Evolutionary conservation across 2,888 invertebrate species (phyloP).

Genomic region (Stegophylla sp.): DNA sequence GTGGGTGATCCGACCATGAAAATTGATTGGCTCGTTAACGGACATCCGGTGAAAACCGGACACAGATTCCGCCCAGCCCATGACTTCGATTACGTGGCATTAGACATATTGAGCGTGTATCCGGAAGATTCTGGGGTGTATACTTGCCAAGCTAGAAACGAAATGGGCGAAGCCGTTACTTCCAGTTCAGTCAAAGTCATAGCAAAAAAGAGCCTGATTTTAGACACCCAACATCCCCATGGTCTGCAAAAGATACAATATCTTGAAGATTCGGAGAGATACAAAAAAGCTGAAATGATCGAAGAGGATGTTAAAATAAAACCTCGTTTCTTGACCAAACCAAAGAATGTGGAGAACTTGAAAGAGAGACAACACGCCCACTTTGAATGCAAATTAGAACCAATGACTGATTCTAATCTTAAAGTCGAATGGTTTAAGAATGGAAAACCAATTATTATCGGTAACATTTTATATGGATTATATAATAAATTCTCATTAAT

Average conservation of each 20-base stretch:
- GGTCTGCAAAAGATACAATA: constrained; percentile 91
- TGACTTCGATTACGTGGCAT: constrained; percentile 95
- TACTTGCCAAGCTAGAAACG: constrained; percentile 92
- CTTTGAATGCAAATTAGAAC: constrained; percentile 96
- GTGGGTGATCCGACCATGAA: constrained; percentile 90
- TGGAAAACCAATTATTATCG: constrained; percentile 90
- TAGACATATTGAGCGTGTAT: constrained; percentile 94
- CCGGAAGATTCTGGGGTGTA: constrained; percentile 97
- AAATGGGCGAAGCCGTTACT: constrained; percentile 91
- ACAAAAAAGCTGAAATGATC: constrained; percentile 80
- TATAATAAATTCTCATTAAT: too few relatives aligned
- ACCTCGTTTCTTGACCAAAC: constrained; percentile 84
- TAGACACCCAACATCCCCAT: constrained; percentile 89
- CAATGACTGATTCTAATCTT: constrained; percentile 94
- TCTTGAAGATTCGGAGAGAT: constrained; percentile 84
- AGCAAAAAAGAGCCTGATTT: constrained; percentile 84
- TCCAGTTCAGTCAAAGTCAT: constrained; percentile 88
- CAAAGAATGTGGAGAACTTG: constrained; percentile 84
- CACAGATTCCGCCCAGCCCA: constrained; percentile 89
- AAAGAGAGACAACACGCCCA: constrained; percentile 92
- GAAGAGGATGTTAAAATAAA: constrained; percentile 84
- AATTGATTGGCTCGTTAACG: constrained; percentile 96
- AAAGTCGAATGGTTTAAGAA: constrained; percentile 98
- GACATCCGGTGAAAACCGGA: constrained; percentile 81
- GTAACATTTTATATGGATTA: constrained; percentile 64